These are phyloP conservation scores for Myodes glareolus DNA, from an alignment of 2,113 vertebrate genomes.

Conservation along the genomic window DNA sequence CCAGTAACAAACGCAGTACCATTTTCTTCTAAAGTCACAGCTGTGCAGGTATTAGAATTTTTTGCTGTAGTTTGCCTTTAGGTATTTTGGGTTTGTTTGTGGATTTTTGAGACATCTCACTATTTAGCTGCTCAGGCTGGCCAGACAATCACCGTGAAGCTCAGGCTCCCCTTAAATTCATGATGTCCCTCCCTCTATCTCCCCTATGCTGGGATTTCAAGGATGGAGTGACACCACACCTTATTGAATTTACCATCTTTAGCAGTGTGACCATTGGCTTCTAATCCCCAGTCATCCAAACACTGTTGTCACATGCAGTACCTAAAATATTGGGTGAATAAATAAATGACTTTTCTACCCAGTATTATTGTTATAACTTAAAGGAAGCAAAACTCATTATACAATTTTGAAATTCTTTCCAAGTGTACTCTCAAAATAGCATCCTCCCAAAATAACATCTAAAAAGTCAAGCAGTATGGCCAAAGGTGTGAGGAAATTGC, in stretches of 20 bases:
- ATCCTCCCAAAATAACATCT: constrained; percentile 25
- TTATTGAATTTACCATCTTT: neutral
- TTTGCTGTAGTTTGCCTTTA: neutral
- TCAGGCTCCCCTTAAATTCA: neutral
- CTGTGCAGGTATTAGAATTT: neutral
- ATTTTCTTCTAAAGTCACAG: constrained; percentile 16
- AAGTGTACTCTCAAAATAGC: neutral
- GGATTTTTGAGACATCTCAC: neutral
- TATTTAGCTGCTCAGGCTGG: neutral
- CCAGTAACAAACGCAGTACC: neutral
- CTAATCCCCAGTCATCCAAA: neutral
- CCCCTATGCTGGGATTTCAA: neutral
- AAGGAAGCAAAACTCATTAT: constrained; percentile 27
- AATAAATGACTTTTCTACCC: constrained; percentile 31
- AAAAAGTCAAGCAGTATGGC: neutral
- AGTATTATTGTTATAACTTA: neutral
- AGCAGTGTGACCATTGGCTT: neutral
- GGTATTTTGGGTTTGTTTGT: neutral
- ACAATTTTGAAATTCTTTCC: constrained; percentile 44
- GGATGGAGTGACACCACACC: neutral
- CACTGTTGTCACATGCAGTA: neutral
- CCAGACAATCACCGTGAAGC: neutral
- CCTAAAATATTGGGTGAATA: constrained; percentile 3
- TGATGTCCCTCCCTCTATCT: neutral
- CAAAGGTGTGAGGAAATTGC: constrained; percentile 25